Conservation (phyloP, 2,113 vertebrate species). For the Nipponia nippon region DNA sequence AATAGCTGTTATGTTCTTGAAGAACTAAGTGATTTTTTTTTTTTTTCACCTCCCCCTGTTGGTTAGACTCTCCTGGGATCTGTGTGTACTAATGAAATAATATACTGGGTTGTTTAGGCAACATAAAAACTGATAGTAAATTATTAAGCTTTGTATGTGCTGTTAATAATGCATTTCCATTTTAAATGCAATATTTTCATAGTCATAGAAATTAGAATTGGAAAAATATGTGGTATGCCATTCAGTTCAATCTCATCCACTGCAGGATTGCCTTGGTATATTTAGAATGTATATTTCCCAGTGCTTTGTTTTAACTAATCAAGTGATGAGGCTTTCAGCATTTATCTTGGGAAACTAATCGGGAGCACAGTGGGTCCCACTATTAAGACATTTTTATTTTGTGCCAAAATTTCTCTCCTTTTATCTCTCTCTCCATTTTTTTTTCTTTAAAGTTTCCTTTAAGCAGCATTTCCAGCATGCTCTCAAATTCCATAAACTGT, state of each 20-base stretch:
- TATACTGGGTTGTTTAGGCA: not conserved
- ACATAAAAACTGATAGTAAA: not conserved
- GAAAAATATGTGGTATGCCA: not conserved
- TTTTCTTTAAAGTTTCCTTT: not conserved
- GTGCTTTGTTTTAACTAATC: not conserved
- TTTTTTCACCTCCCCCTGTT: not conserved
- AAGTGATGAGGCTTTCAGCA: not conserved
- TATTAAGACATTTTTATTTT: not conserved
- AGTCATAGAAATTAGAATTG: not conserved
- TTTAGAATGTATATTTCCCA: not conserved
- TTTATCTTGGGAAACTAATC: not conserved
- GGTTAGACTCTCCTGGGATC: not conserved
- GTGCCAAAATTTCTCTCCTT: not conserved
- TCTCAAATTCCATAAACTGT: not conserved
- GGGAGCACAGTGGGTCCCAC: not conserved
- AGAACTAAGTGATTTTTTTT: not conserved
- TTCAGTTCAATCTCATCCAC: not conserved
- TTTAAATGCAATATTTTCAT: not conserved
- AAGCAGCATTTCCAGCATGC: not conserved
- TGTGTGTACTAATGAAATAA: not conserved
- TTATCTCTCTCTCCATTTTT: not conserved
- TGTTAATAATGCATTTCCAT: constrained; percentile 9
- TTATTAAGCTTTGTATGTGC: not conserved
- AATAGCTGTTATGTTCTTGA: not conserved
- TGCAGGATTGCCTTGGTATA: not conserved